These are phyloP conservation scores for Ophthalmolycus amberensis DNA, from an alignment of 2,113 vertebrate genomes.

Conservation along the genomic window DNA sequence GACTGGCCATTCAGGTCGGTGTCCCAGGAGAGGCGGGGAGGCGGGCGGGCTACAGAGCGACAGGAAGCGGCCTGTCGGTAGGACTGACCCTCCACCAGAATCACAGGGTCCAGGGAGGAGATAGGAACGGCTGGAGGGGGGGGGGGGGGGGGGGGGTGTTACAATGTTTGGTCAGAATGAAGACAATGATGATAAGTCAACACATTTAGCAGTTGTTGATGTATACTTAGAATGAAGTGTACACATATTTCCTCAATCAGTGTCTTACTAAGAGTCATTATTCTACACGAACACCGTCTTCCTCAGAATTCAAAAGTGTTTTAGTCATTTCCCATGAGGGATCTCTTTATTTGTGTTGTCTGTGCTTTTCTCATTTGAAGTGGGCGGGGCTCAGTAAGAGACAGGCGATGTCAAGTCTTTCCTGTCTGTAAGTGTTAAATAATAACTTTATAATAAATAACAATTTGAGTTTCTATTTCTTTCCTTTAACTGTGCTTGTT, in stretches of 20 bases:
- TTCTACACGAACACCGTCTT: background rate
- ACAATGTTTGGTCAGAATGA: background rate
- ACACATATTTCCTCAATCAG: background rate
- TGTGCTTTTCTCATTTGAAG: background rate
- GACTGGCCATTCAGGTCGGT: conserved; percentile 84
- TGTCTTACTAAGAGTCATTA: background rate
- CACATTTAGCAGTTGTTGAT: background rate
- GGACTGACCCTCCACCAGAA: conserved; percentile 86
- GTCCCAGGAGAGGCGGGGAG: no score
- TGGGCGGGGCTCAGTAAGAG: background rate
- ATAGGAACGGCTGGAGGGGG: conserved; percentile 81
- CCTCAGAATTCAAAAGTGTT: background rate
- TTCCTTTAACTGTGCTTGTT: background rate
- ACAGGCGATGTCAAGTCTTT: background rate
- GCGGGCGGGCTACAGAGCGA: conserved; percentile 87
- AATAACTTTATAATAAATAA: background rate
- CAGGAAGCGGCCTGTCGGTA: conserved; percentile 86
- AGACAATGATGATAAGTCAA: background rate
- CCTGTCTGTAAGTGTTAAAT: background rate
- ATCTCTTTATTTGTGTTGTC: background rate
- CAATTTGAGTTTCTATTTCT: background rate
- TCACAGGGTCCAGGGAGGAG: conserved; percentile 70
- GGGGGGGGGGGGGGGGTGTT: background rate
- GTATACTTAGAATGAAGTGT: background rate
- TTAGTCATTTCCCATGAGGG: background rate